Evolutionary conservation across 2,888 invertebrate species (phyloP).

Genomic region (Lissocephala sabroskyi): DNA sequence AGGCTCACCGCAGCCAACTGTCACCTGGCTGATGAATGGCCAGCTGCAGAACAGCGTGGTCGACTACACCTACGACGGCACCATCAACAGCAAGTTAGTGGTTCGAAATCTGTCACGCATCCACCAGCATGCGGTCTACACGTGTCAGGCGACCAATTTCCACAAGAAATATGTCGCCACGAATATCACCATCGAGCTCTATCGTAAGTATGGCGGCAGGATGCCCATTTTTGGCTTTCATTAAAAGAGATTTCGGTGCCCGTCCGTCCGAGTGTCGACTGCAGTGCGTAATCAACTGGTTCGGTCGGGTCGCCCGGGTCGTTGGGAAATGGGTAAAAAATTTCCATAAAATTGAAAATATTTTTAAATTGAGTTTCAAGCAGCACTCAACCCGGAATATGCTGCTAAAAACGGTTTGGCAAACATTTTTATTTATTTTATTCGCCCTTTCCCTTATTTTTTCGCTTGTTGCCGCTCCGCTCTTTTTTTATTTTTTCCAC

Average conservation of each 20-base stretch:
- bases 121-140: conserved; percentile 83
- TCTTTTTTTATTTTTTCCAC: conserved; percentile 10
- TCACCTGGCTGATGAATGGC: conserved; percentile 84
- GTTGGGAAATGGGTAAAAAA: too few relatives aligned
- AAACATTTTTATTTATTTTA: conserved; percentile 30
- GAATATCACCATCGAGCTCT: conserved; percentile 82
- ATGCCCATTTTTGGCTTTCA: conserved; percentile 5
- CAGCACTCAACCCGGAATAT: conserved; percentile 27
- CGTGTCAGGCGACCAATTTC: conserved; percentile 83
- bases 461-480: neutral
- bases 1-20: conserved; percentile 83
- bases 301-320: too few relatives aligned
- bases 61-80: conserved; percentile 71
- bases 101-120: conserved; percentile 78
- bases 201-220: conserved; percentile 77
- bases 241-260: too few relatives aligned
- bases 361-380: conserved; percentile 31
- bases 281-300: too few relatives aligned
- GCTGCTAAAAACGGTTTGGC: conserved; percentile 42
- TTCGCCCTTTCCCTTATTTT: conserved; percentile 8
- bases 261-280: too few relatives aligned
- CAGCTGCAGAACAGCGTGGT: conserved; percentile 72
- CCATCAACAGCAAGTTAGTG: conserved; percentile 77
- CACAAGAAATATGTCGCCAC: conserved; percentile 77
- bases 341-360: conserved; percentile 15